Evolutionary conservation across 2,113 vertebrate species (phyloP), one percentile per base, ranked within the genome.

Genomic region (Toxotes jaculatrix): DNA sequence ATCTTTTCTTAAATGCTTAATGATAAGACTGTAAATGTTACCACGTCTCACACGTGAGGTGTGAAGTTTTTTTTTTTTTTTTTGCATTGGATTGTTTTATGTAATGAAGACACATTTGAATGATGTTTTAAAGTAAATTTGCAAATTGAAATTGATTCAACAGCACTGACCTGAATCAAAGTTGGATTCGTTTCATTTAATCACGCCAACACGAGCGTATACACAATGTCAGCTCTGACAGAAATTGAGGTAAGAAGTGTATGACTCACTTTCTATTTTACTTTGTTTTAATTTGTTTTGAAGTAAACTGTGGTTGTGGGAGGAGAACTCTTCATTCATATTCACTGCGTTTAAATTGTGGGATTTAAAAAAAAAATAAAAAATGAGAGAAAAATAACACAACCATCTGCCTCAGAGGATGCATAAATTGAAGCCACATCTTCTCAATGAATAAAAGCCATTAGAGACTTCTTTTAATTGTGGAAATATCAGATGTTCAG

Each of bases 401-500:
- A 47, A 45, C 55, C 74, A 84, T 71, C 68, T 81, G 81, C 62
- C 62, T 49, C 19, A 19, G 42, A 71, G 70, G 60, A 77, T 59
- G 23, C 43, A 60, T 73, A 68, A 63, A 83, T 31, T 73, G 16
- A 89, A 61, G 1, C 73, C 74, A 71, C 49, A 79, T 83, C 38
- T 43, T 85, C 47, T 64, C 53, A 67, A 13, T 77, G 57, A 83
- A 73, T 77, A 47, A 40, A 80, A 77, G 49, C 61, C 61, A 21
- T 68, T 23, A 75, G 75, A 82, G 61, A 59, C 9, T 45, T 36
- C 31, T 77, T 77, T 82, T 85, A 62, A 80, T 74, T 84, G 43
- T 65, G 31, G 59, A 79, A 68, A 82, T 76, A 82, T 87, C 75
- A 82, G 60, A 85, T 73, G 69, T 31, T 82, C 42, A 63, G 43